Evolutionary conservation across 2,888 invertebrate species (phyloP).

Genomic region (Zygaena filipendulae): DNA sequence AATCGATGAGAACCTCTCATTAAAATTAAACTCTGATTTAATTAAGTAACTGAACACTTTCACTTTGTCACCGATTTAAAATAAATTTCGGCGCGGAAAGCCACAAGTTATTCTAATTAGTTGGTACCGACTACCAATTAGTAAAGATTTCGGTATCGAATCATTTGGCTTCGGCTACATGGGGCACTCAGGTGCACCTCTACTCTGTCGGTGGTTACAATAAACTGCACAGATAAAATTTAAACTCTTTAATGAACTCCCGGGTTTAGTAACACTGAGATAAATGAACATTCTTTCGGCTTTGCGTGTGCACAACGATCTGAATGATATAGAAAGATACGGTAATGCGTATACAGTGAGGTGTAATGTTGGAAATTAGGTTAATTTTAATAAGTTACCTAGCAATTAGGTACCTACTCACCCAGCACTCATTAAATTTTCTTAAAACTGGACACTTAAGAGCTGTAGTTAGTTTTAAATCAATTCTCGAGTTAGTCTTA

Average conservation of each 20-base stretch:
- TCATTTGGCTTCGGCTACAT: constrained; percentile 24
- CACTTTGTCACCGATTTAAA: neutral
- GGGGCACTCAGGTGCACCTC: no score
- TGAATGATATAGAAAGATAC: constrained; percentile 9
- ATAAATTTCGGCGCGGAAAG: constrained; percentile 4
- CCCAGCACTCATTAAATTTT: no score
- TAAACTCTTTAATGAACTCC: constrained; percentile 51
- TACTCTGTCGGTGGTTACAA: constrained; percentile 45
- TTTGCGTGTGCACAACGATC: constrained; percentile 23
- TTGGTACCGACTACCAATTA: constrained; percentile 50
- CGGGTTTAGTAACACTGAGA: constrained; percentile 42
- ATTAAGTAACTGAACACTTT: constrained; percentile 2
- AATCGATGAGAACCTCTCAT: neutral
- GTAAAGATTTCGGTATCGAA: constrained; percentile 43
- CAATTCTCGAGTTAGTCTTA: no score
- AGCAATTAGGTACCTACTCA: no score
- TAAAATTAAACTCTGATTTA: constrained; percentile 3
- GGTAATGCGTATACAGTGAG: no score
- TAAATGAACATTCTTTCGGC: constrained; percentile 42
- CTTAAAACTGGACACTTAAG: no score
- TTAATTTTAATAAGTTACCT: no score
- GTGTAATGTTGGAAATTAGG: no score
- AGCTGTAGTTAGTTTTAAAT: no score
- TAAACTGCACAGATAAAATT: constrained; percentile 56
- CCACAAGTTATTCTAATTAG: constrained; percentile 46